Conservation (phyloP, 1,140 invertebrate genomes). For the Calycopis cecrops region DNA sequence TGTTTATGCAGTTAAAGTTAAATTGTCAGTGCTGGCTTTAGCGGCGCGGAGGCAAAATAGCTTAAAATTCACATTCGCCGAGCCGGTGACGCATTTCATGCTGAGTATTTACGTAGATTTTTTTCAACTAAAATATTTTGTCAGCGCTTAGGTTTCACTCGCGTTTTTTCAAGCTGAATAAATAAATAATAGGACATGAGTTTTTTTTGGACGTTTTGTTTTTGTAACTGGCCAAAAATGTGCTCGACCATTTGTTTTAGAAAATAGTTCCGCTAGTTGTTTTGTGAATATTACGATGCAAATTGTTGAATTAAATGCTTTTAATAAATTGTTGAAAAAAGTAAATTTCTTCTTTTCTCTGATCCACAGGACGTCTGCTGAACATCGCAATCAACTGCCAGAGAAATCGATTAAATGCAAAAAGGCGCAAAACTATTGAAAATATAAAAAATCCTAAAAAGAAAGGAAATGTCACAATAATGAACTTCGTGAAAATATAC, state of each 20-base stretch:
- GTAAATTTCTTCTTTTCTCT: too few species aligned
- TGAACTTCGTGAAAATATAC: too few species aligned
- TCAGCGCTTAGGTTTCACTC: constrained; percentile 33
- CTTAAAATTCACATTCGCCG: constrained; percentile 35
- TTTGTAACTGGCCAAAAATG: constrained; percentile 10
- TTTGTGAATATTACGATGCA: not conserved
- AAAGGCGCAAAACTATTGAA: too few species aligned
- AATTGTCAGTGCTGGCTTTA: constrained; percentile 22
- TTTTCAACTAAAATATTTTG: constrained; percentile 38
- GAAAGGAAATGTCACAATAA: too few species aligned
- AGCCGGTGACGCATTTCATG: constrained; percentile 34
- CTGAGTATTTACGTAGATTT: constrained; percentile 32
- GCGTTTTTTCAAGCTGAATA: constrained; percentile 22
- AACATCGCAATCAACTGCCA: too few species aligned
- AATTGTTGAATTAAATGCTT: too few species aligned
- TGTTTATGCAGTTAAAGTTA: too few species aligned
- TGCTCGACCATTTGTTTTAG: constrained; percentile 6
- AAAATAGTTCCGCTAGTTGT: constrained; percentile 16
- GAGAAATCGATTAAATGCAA: too few species aligned
- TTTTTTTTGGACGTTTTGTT: constrained; percentile 26
- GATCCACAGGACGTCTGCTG: too few species aligned
- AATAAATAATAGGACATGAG: constrained; percentile 28
- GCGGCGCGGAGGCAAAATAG: constrained; percentile 32
- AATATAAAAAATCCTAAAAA: too few species aligned
- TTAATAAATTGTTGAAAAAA: too few species aligned